Percentiles rank a stretch among this genome's conserved stretches.
phyloP scores from a whole-genome alignment of 2,113 vertebrate genomes.

The Rhipidura dahli region DNA sequence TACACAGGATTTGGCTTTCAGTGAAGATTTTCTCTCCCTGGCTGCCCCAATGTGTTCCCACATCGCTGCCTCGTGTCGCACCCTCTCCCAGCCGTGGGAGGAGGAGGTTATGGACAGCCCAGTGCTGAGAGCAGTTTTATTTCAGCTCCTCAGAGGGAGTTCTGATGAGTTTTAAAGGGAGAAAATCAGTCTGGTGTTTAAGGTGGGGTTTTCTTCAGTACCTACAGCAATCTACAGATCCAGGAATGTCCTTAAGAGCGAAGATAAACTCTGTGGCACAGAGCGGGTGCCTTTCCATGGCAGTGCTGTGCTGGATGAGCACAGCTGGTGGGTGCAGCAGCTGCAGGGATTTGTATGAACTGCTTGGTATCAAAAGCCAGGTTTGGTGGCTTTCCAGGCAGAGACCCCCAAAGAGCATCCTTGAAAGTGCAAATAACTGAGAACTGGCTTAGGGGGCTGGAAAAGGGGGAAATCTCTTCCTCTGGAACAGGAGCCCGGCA shows the following conservation, averaged over 20 bases:
- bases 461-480: background rate
- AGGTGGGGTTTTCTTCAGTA: background rate
- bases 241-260: background rate
- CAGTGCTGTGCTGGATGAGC: background rate
- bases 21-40: background rate
- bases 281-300: fast-evolving
- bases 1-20: background rate
- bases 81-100: background rate
- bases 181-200: background rate
- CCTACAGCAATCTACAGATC: background rate
- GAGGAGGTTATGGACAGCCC: background rate
- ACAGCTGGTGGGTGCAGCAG: background rate
- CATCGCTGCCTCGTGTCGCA: fast-evolving
- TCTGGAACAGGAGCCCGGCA: fast-evolving
- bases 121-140: background rate
- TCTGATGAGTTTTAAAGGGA: background rate
- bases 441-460: background rate
- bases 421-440: background rate
- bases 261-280: background rate
- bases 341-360: background rate
- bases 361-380: background rate
- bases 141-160: background rate
- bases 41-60: background rate
- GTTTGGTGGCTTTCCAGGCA: background rate
- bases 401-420: background rate